Evolutionary conservation across 2,797 vertebrate species (phyloP).

Genomic region (Rhinophrynus dorsalis): DNA sequence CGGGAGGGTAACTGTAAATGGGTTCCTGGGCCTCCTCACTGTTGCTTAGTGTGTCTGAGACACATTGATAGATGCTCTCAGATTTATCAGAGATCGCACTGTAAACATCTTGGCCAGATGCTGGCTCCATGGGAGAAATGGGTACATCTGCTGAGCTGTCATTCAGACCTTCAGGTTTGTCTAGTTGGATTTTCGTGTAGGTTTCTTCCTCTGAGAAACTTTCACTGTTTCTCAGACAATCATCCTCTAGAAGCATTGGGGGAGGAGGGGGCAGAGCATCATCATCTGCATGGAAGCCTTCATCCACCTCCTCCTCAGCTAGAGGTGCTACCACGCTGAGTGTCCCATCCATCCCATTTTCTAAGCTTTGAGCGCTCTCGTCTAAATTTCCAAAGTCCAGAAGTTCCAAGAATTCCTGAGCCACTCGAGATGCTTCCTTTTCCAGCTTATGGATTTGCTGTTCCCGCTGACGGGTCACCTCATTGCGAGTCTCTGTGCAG

Average conservation of each 20-base stretch:
- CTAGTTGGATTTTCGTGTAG: conserved; percentile 38
- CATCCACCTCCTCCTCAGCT: conserved; percentile 83
- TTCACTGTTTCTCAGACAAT: conserved; percentile 35
- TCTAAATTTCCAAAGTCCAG: conserved; percentile 81
- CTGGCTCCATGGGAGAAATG: conserved; percentile 10
- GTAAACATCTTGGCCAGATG: conserved; percentile 43
- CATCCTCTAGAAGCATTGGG: conserved; percentile 53
- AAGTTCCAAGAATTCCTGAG: conserved; percentile 86
- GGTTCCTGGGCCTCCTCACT: conserved; percentile 60
- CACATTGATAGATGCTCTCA: conserved; percentile 67
- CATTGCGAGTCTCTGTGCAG: conserved; percentile 78
- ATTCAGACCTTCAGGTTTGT: background rate
- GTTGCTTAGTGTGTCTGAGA: conserved; percentile 56
- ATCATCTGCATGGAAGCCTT: conserved; percentile 83
- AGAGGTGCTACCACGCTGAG: conserved; percentile 77
- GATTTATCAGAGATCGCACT: conserved; percentile 33
- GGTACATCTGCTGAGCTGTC: background rate
- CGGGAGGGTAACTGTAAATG: conserved; percentile 63
- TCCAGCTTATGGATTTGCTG: conserved; percentile 86
- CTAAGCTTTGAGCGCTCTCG: conserved; percentile 67
- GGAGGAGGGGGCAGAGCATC: conserved; percentile 72
- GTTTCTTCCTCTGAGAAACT: conserved; percentile 51
- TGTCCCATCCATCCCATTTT: conserved; percentile 80
- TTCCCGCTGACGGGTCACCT: conserved; percentile 78
- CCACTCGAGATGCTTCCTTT: conserved; percentile 86